Conservation (phyloP, 1,140 invertebrate genomes). For the Calephelis nemesis region DNA sequence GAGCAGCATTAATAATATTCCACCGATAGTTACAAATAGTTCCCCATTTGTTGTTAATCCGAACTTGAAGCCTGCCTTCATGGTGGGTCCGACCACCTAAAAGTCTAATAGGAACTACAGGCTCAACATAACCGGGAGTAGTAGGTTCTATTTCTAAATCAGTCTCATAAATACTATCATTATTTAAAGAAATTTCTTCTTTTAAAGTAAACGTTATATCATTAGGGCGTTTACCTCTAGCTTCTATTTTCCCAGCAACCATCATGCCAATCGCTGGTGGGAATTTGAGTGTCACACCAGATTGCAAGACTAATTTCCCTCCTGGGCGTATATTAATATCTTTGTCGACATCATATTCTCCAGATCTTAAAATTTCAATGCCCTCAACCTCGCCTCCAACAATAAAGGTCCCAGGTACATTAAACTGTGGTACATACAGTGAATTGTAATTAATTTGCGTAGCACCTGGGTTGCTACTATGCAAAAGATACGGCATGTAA, state of each 20-base stretch:
- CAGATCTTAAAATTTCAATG: conserved; percentile 86
- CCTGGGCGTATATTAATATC: conserved; percentile 95
- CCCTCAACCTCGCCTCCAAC: conserved; percentile 95
- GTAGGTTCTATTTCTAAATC: conserved; percentile 80
- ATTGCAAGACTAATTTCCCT: conserved; percentile 90
- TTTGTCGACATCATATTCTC: conserved; percentile 91
- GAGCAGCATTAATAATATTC: conserved; percentile 93
- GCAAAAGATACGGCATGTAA: conserved; percentile 92
- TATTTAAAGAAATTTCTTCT: conserved; percentile 83
- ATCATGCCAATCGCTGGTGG: conserved; percentile 97
- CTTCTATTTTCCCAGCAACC: conserved; percentile 94
- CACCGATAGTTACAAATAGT: conserved; percentile 98
- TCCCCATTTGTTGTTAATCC: conserved; percentile 93
- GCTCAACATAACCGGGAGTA: conserved; percentile 76
- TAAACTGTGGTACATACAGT: conserved; percentile 88
- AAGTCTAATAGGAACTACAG: conserved; percentile 85
- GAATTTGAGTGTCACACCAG: conserved; percentile 92
- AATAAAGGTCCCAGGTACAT: conserved; percentile 82
- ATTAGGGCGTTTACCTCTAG: conserved; percentile 86
- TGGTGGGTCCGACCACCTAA: conserved; percentile 86
- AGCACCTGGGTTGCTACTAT: conserved; percentile 90
- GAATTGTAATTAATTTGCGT: conserved; percentile 86
- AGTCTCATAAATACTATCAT: conserved; percentile 81
- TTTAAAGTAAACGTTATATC: conserved; percentile 89
- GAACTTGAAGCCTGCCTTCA: conserved; percentile 90